Base-by-base conservation (phyloP, 53 echinoderm and acorn worm species). In the Arbacia lixula region DNA sequence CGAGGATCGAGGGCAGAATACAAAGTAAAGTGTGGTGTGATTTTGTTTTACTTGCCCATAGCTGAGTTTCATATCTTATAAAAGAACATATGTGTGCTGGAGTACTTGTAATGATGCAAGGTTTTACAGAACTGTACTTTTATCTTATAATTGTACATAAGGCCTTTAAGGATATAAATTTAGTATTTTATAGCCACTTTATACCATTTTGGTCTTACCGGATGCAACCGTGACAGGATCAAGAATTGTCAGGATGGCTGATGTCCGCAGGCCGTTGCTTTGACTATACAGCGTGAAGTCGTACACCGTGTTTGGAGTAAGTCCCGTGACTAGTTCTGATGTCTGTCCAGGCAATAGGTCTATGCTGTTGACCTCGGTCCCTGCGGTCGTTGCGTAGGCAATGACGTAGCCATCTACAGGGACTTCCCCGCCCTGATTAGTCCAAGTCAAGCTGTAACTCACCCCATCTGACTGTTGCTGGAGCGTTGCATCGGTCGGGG, bases 201-300 rank as follows among this genome's bases (percentile, higher is more conserved):
- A n/a, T n/a, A n/a, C n/a, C n/a, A n/a, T n/a, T n/a, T n/a, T n/a
- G n/a, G 38, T 16, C 14, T 41, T 69, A 69, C 69, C 69, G 26
- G 69, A 28, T 2, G 42, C 25, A 25, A 5, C 28, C 36, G 16
- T 30, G 12, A 69, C 74, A 34, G 50, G 74, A 6, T 16, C 30
- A 19, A 74, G 53, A 4, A 26, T 50, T 29, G 74, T 74, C 19
- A 74, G 46, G 30, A 3, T 28, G 12, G 74, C 74, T 25, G 51
- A 36, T 2, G 24, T 58, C 25, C 77, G 36, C 8, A 77, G 77
- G 25, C 77, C 77, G 24, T 77, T 77, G 4, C 25, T 77, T 58
- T 77, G 77, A 28, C 77, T 77, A 28, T 77, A 77, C 36, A 77
- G 77, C n/a, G 36, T 12, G 60, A 77, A 77, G 25, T 20, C 19